A percentile compares a stretch with the other conserved stretches of the same genome.
Conservation (phyloP, 2,797 vertebrate genomes). For the Melanotaenia nigrans region DNA sequence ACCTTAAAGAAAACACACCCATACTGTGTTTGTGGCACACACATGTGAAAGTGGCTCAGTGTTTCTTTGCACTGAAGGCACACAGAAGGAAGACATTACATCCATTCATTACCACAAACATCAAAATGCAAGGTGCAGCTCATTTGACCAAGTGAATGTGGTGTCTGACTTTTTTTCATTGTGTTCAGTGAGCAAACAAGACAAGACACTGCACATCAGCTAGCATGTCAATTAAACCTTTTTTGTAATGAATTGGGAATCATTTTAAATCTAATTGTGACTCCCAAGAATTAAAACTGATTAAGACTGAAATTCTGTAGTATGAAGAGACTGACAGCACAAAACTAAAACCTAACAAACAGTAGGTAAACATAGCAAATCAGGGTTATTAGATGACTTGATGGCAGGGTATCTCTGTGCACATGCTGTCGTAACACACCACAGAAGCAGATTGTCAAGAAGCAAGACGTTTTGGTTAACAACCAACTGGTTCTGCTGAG, state of each 20-base stretch:
- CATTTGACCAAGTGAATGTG: background rate
- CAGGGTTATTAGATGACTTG: constrained; percentile 37
- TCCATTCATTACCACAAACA: background rate
- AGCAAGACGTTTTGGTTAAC: background rate
- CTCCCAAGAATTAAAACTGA: background rate
- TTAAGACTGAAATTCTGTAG: no score
- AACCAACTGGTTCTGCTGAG: constrained; percentile 30
- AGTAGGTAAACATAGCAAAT: constrained; percentile 28
- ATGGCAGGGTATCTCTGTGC: background rate
- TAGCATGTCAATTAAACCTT: background rate
- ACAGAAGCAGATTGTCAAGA: background rate
- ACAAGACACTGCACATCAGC: background rate
- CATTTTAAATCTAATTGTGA: background rate
- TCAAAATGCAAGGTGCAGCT: background rate
- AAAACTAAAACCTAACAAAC: background rate
- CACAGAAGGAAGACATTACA: background rate
- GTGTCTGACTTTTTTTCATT: background rate
- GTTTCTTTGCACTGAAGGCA: no score
- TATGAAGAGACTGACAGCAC: background rate
- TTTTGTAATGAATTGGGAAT: background rate
- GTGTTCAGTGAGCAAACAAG: background rate
- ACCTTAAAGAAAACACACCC: no score
- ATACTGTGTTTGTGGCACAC: no score
- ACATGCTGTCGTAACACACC: background rate
- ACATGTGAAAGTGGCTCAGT: no score